Evolutionary conservation across 2,113 vertebrate genomes (phyloP).

Genomic region (Lampris megalopsis): DNA sequence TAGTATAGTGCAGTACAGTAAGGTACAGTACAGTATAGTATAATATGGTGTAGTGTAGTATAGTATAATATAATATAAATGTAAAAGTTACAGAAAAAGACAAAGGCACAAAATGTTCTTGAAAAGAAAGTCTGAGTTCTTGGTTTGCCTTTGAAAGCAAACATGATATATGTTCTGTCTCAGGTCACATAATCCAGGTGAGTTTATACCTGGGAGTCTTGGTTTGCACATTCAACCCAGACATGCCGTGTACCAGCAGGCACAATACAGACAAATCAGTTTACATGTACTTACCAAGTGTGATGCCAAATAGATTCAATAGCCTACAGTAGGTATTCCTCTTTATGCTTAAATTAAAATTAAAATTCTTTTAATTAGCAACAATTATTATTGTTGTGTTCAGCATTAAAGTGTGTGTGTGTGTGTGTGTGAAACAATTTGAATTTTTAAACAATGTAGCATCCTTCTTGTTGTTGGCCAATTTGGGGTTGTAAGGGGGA

Average conservation of each 20-base stretch:
- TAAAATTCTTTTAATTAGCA: no score
- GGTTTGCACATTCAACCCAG: constrained; percentile 48
- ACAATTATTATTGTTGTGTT: no score
- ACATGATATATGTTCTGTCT: constrained; percentile 49
- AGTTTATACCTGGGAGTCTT: constrained; percentile 58
- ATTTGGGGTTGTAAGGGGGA: not conserved
- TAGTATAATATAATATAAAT: no score
- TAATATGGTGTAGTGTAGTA: no score
- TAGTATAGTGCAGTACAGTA: no score
- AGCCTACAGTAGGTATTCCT: not conserved
- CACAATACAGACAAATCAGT: constrained; percentile 40
- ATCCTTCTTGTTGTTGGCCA: not conserved
- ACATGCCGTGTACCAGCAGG: constrained; percentile 49
- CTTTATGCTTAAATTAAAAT: not conserved
- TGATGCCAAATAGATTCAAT: constrained; percentile 21
- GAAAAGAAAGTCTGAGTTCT: no score
- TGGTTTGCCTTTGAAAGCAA: constrained; percentile 34
- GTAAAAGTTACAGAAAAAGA: no score
- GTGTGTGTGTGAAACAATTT: no score
- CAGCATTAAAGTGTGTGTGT: no score
- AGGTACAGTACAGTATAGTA: no score
- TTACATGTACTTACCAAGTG: constrained; percentile 27
- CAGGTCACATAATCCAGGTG: constrained; percentile 61
- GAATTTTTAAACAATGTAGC: no score
- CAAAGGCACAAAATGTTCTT: no score